Evolutionary conservation across 64 coral and sea anemone genomes (phyloP).

Genomic region (Acropora tenuis): DNA sequence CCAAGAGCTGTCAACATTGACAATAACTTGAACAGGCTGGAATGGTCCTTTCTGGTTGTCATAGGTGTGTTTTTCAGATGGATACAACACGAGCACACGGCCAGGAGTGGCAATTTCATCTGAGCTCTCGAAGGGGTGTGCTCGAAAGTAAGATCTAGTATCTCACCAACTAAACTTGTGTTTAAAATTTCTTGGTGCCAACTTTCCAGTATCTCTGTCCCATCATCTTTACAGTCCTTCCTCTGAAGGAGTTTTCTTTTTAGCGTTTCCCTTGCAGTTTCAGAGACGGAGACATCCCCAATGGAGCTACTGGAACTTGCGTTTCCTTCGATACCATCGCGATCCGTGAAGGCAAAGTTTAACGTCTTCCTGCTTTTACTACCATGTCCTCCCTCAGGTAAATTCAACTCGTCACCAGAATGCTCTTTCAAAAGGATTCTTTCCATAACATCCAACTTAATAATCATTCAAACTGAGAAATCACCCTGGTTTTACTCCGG

Average conservation of each 20-base stretch:
- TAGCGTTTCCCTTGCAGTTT: no score
- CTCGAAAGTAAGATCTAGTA: background rate
- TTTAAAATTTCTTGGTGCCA: background rate
- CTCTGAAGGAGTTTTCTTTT: no score
- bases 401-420: no score
- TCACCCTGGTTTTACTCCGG: background rate
- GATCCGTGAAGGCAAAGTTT: no score
- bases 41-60: background rate
- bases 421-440: background rate
- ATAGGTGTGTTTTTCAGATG: background rate
- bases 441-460: background rate
- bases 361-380: no score
- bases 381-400: no score
- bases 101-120: background rate
- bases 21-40: constrained; percentile 10
- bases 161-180: background rate
- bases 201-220: background rate
- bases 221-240: no score
- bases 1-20: background rate
- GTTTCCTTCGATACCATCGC: no score
- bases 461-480: background rate
- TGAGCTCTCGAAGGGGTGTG: background rate
- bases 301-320: no score
- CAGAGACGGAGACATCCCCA: no score
- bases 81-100: background rate